Base-by-base conservation (phyloP, 2,113 vertebrate species). In the Pangasianodon hypophthalmus region DNA sequence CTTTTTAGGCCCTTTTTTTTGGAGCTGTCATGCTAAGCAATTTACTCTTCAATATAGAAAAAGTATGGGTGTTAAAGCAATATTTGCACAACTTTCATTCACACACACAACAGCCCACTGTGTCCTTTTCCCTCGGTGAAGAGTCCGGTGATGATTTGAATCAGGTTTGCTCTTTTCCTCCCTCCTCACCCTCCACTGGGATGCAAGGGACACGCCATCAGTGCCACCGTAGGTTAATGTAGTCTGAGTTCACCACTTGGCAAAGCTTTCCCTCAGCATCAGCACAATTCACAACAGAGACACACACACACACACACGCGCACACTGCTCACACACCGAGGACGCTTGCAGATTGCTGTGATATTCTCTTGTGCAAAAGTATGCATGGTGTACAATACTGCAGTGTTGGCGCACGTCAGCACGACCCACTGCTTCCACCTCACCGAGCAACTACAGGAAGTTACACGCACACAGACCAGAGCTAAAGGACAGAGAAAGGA, bases 181-280 rank as follows among this genome's bases (percentile, higher is more conserved):
- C 73, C 46, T 46, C n/a, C 81, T 84, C 29, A 13, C 6, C 62
- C 62, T 16, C n/a, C 84, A 54, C 84, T 64, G 84, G 26, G 50
- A 81, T 19, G 46, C 10, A 2, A 18, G 50, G 32, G 54, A 37
- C 84, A 73, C 50, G 32, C 48, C 85, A 50, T 64, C 44, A 50
- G 50, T 85, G 86, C 85, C 86, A 64, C 79, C 21, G 86, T 67
- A 89, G 90, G 85, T 77, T 88, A 93, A 91, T 88, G 64, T 82
- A 90, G 85, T 94, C 93, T 93, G 94, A 94, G 92, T 90, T 73
- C 89, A 92, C 71, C 67, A 88, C 92, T 93, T 94, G 95, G 92
- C 94, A 94, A 94, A 94, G 91, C 91, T 93, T 93, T 82, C 91
- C 85, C 62, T 44, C 87, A 91, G 69, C 52, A 86, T 89, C 90